Evolutionary conservation across 2,888 invertebrate species (phyloP).

Genomic region (Andrena bucephala): DNA sequence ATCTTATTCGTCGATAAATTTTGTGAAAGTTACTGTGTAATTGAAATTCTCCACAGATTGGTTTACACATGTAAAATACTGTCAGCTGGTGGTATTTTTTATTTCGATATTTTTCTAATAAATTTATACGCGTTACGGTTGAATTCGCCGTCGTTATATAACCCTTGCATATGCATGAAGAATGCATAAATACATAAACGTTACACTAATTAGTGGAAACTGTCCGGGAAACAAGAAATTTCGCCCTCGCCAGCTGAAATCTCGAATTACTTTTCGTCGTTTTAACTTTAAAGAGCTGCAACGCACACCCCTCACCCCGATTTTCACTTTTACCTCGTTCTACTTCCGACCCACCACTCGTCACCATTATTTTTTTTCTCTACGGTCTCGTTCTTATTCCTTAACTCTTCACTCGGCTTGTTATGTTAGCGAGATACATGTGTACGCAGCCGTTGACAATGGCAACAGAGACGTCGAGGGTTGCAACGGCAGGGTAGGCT

Average conservation of each 20-base stretch:
- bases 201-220: background rate
- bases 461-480: slow-evolving; percentile 62
- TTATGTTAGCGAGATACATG: slow-evolving; percentile 60
- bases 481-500: slow-evolving; percentile 31
- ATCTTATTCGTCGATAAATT: no score
- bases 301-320: slow-evolving; percentile 5
- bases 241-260: background rate
- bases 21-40: background rate
- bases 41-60: background rate
- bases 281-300: slow-evolving; percentile 15
- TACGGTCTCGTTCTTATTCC: slow-evolving; percentile 1
- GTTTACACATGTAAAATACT: background rate
- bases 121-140: no score
- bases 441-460: slow-evolving; percentile 56
- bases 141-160: no score
- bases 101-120: no score
- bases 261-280: slow-evolving; percentile 22
- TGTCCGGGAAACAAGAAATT: background rate
- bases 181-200: background rate
- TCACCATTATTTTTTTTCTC: slow-evolving; percentile 21
- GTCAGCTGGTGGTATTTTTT: no score
- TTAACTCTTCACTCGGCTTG: slow-evolving; percentile 37
- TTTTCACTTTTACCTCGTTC: slow-evolving; percentile 23
- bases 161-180: background rate
- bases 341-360: slow-evolving; percentile 7